Evolutionary conservation across 2,797 vertebrate species (phyloP), one percentile per base, ranked within the genome.

Genomic region (Hydrocynus forskahlii): DNA sequence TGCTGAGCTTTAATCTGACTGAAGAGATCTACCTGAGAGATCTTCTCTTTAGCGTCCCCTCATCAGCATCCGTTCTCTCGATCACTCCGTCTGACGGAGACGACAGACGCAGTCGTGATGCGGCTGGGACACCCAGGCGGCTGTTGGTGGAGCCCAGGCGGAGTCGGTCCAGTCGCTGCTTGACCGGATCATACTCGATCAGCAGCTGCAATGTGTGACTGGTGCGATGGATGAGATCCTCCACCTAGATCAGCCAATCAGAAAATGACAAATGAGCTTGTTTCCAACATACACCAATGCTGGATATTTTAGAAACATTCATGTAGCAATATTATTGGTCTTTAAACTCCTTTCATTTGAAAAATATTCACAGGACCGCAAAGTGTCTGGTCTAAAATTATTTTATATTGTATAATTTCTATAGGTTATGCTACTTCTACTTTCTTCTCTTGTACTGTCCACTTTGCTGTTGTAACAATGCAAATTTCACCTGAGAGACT

Each of bases 181-280:
- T 94, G 86, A 97, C 96, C 0, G 97, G 97, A 87, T 99, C 97
- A 0, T 98, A 97, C 85, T 99, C 98, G 2, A 99, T 96, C 21
- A 99, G 93, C 87, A 99, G 94, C 93, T 99, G 97, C 66, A 99
- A 94, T 0, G 96, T 96, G 88, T 97, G 97, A 91, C 95, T 97
- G 14, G 97, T 97, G 87, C 93, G 92, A 89, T 95, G 95, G 87
- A 99, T 96, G 6, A 97, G 90, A 59, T 97, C 94, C 81, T 98
- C 96, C 87, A 98, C 96, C 98, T 99, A 87, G 17, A 66, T 69
- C 23, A 63, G n/a, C 25, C 69, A 19, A 84, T 1, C 5, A 67
- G 0, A 87, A n/a, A n/a, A n/a, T n/a, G n/a, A n/a, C n/a, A 8
- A 43, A 43, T 43, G 40, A 43, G 63, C 21, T 48, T 55, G 4